Base-by-base conservation (phyloP, 2,888 invertebrate genomes). In the Nemotelus pantherinus region DNA sequence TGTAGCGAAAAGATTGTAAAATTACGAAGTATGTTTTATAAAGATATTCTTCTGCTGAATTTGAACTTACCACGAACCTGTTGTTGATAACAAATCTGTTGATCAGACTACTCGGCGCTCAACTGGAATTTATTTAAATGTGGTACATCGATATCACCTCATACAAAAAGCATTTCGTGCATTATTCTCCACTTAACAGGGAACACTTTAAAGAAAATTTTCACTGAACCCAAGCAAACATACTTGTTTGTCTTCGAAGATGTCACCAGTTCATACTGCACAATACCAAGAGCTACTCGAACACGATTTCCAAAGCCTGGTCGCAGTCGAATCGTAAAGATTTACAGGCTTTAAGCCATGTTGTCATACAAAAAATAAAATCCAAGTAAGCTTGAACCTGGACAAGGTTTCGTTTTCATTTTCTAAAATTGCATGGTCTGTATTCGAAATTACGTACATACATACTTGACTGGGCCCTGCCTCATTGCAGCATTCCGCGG, bases 401-500 rank as follows among this genome's bases (percentile, higher is more conserved):
- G 47, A n/a, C 45, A 65, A 65, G 65, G 65, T 65, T 65, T 65
- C 47, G 25, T 65, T 65, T 65, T 65, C 65, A 65, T 65, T 41
- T 47, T 65, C 65, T 45, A 65, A 65, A n/a, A 65, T 44, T 45
- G 3, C 65, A 65, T n/a, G 10, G 65, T 43, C 1, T 39, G n/a
- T 43, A 63, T 43, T 41, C 63, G 63, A 41, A 63, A 43, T 63
- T 43, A 63, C 39, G 25, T 25, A 25, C 25, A 25, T 25, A 25
- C 25, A 25, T 25, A 50, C 1, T 65, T 39, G 47, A 47, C 65
- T 65, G 44, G 2, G 47, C 65, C 65, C 65, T 65, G 65, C 44
- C 47, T 65, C 65, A n/a, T 43, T 5, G 39, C 63, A 5, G 25
- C 57, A 57, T 43, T 43, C 25, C 41, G 63, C 65, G 45, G 47